Conservation (phyloP, 2,888 invertebrate species). For the Actias luna region DNA sequence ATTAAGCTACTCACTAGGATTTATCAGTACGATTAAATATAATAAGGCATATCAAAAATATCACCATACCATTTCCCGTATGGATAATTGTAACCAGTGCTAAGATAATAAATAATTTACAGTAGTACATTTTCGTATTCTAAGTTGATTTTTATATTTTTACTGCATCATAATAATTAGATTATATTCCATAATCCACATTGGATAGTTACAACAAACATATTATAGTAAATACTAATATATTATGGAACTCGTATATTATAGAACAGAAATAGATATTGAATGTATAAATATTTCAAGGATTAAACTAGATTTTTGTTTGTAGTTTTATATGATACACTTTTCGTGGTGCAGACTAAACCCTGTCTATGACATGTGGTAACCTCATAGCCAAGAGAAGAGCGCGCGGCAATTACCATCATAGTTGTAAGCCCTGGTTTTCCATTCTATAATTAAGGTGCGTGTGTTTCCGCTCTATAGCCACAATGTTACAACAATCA, state of each 20-base stretch:
- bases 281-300: neutral
- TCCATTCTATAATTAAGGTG: slow-evolving; percentile 13
- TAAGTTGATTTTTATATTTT: neutral
- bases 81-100: neutral
- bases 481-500: neutral
- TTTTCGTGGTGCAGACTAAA: neutral
- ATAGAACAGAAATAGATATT: neutral
- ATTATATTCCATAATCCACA: too few relatives aligned
- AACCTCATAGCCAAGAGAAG: neutral
- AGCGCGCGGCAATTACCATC: neutral
- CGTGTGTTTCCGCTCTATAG: slow-evolving; percentile 14
- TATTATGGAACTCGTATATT: too few relatives aligned
- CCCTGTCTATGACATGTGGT: slow-evolving; percentile 10
- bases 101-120: neutral
- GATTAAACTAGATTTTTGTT: neutral
- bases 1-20: neutral
- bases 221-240: neutral
- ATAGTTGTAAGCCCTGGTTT: slow-evolving; percentile 8
- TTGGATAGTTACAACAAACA: too few relatives aligned
- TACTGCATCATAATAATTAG: too few relatives aligned
- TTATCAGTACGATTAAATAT: slow-evolving; percentile 4
- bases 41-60: neutral
- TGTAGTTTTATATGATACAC: neutral
- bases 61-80: neutral
- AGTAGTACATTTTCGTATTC: neutral